Evolutionary conservation across 2,888 invertebrate species (phyloP).

Genomic region (Aporophyla lueneburgensis): DNA sequence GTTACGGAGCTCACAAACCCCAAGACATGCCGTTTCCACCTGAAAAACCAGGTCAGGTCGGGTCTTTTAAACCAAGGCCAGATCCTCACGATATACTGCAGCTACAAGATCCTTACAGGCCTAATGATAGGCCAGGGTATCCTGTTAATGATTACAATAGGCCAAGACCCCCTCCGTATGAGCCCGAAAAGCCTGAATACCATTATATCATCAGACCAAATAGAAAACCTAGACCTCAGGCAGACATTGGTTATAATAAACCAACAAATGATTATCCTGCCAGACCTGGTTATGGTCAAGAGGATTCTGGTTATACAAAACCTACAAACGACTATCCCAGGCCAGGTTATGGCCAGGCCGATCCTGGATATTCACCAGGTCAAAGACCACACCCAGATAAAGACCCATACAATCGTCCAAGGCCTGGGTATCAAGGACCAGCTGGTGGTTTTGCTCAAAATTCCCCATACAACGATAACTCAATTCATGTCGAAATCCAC

Average conservation of each 20-base stretch:
- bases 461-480: constrained; percentile 80
- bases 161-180: constrained; percentile 69
- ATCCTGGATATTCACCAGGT: constrained; percentile 62
- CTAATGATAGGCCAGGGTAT: constrained; percentile 68
- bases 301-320: constrained; percentile 51
- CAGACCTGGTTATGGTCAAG: constrained; percentile 47
- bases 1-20: constrained; percentile 82
- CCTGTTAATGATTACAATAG: constrained; percentile 62
- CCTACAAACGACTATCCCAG: constrained; percentile 58
- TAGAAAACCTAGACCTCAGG: constrained; percentile 77
- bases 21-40: constrained; percentile 81
- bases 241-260: constrained; percentile 55
- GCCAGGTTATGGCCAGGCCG: constrained; percentile 46
- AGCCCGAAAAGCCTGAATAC: constrained; percentile 80
- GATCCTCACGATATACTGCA: constrained; percentile 79
- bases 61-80: constrained; percentile 68
- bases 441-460: constrained; percentile 78
- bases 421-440: constrained; percentile 71
- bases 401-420: constrained; percentile 48
- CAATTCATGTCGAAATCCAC: constrained; percentile 82
- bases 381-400: constrained; percentile 73
- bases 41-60: constrained; percentile 59
- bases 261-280: constrained; percentile 58
- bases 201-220: constrained; percentile 83
- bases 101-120: constrained; percentile 73